Evolutionary conservation across 2,888 invertebrate genomes (phyloP), one percentile per base, ranked within the genome.

Genomic region (Ypsolopha scabrella): DNA sequence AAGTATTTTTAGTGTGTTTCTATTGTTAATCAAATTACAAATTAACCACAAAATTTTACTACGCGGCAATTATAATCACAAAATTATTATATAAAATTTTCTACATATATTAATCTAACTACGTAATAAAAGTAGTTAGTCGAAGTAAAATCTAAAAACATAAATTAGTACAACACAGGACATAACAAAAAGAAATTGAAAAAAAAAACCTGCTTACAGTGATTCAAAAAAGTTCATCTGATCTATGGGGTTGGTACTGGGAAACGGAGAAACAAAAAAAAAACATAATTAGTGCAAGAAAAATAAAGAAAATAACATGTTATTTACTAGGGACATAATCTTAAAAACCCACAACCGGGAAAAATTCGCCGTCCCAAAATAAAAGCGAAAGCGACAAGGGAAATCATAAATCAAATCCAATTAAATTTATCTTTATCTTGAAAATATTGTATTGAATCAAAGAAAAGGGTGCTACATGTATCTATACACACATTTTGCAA

Each of bases 221-320:
- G 86, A 82, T 65, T 86, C 85, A 81, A 85, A 86, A 85, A 85
- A 86, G 82, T 82, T 86, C 82, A 86, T 83, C 80, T 86, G 86
- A 82, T 86, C 86, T 75, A 82, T 76, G 70, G 86, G 86, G 83
- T 83, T 86, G 76, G 85, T 85, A 81, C 86, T 86, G 75, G 78
- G 60, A 36, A 36, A 41, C 37, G 47, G 47, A 64, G 68, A 62
- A 64, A 62, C 62, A 64, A 74, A 66, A 72, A 70, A 75, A 67
- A 58, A 64, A 55, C 73, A 75, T 64, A 73, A 78, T 77, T 77
- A 81, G 70, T 74, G 67, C 66, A 47, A 14, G 47, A 36, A 10
- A 34, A 46, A 46, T n/a, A 65, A 64, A 67, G 60, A 59, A 60
- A 64, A 60, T 57, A 39, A 51, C 33, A 34, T 13, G 45, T 43